Evolutionary conservation across 2,113 vertebrate species (phyloP).

Genomic region (Probosciger aterrimus): DNA sequence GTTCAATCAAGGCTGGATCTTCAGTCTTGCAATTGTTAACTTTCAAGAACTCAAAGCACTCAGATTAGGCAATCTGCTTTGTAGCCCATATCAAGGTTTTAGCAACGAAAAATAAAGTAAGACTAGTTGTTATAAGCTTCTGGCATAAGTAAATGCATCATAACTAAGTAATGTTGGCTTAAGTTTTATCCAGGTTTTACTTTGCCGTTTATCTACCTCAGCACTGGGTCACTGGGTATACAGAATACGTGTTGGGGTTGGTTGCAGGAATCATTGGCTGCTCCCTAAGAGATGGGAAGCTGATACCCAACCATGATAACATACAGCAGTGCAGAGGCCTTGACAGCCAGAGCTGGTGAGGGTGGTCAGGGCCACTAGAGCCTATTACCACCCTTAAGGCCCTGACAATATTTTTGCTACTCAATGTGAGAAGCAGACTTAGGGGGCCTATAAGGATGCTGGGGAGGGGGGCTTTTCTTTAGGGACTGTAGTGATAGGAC

Average conservation of each 20-base stretch:
- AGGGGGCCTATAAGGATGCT: too few relatives aligned
- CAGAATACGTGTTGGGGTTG: background rate
- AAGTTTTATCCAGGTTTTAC: background rate
- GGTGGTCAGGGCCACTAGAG: background rate
- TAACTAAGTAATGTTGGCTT: background rate
- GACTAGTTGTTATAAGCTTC: background rate
- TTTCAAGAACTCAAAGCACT: background rate
- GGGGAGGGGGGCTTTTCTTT: too few relatives aligned
- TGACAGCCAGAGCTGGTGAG: background rate
- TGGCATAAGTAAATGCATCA: background rate
- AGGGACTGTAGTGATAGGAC: too few relatives aligned
- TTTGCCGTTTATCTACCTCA: background rate
- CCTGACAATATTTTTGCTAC: background rate
- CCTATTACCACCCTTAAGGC: background rate
- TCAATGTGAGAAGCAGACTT: background rate
- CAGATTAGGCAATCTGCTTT: background rate
- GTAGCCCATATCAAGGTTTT: background rate
- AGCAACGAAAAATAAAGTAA: background rate
- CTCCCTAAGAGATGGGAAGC: background rate
- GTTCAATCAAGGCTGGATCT: background rate
- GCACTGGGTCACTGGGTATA: background rate
- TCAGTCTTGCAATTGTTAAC: background rate
- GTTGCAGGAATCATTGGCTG: background rate
- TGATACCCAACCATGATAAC: background rate
- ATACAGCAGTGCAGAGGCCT: background rate